Evolutionary conservation across 30 jellyfish, hydroid and myxozoan species (phyloP).

Genomic region (Rhopilema esculentum): DNA sequence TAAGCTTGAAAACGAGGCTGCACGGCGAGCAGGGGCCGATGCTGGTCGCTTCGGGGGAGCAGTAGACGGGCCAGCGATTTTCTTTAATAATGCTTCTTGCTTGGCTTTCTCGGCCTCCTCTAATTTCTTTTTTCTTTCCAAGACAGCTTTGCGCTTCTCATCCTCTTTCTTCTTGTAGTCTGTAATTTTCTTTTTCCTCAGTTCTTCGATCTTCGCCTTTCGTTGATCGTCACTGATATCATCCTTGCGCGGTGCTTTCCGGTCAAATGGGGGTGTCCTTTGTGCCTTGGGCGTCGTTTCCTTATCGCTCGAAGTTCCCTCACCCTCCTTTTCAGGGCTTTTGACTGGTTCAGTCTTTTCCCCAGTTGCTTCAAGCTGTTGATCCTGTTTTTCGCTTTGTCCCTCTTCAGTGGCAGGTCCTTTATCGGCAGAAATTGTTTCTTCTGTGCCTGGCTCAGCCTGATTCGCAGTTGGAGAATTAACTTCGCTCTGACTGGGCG

Average conservation of each 20-base stretch:
- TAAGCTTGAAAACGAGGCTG: conserved; percentile 77
- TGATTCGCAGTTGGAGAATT: background rate
- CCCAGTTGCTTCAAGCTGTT: background rate
- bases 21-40: conserved; percentile 75
- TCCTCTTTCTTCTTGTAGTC: conserved; percentile 77
- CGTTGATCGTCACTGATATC: conserved; percentile 73
- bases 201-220: conserved; percentile 71
- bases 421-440: background rate
- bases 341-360: background rate
- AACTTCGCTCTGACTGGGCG: background rate
- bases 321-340: conserved; percentile 23
- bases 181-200: conserved; percentile 61
- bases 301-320: conserved; percentile 20
- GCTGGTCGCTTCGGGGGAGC: conserved; percentile 68
- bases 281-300: conserved; percentile 30
- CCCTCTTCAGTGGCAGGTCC: background rate
- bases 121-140: conserved; percentile 71
- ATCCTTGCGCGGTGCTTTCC: conserved; percentile 37
- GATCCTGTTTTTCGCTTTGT: background rate
- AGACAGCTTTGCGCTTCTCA: conserved; percentile 80
- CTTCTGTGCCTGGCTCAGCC: background rate
- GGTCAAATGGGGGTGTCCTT: conserved; percentile 49
- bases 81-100: conserved; percentile 74
- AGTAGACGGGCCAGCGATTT: conserved; percentile 41
- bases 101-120: conserved; percentile 70